phyloP scores from a whole-genome alignment of 2,888 invertebrate species.

The Acanthopleura granulata region DNA sequence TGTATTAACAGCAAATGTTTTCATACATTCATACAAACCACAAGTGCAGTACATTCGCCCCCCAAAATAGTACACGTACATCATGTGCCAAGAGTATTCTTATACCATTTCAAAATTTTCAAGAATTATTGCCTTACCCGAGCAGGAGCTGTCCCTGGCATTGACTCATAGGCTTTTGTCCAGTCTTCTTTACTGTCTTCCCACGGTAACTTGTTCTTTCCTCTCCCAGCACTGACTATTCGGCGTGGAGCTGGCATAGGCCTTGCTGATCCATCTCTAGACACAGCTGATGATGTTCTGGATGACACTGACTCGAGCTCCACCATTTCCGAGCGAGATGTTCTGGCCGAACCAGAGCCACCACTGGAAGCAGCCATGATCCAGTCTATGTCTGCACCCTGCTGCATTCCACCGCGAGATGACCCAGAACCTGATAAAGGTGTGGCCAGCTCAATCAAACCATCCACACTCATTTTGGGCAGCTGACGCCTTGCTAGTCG shows the following conservation, averaged over 20 bases:
- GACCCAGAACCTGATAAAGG: constrained; percentile 73
- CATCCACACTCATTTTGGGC: constrained; percentile 79
- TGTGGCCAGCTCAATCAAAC: constrained; percentile 82
- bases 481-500: constrained; percentile 81
- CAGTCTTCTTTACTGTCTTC: constrained; percentile 54
- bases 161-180: constrained; percentile 30
- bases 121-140: constrained; percentile 28
- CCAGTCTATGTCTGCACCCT: constrained; percentile 82
- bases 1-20: too few species aligned
- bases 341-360: constrained; percentile 53
- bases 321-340: constrained; percentile 53
- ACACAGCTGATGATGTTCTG: constrained; percentile 19
- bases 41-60: too few species aligned
- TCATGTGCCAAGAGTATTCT: too few species aligned
- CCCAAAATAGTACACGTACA: too few species aligned
- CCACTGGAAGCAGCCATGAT: constrained; percentile 73
- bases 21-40: too few species aligned
- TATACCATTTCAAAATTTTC: too few species aligned
- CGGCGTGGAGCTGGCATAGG: constrained; percentile 44
- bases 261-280: background rate
- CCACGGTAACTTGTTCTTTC: constrained; percentile 66
- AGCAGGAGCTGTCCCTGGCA: constrained; percentile 37
- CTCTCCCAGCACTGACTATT: constrained; percentile 64
- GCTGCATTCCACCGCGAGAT: constrained; percentile 48
- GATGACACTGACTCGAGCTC: constrained; percentile 56